Base-by-base conservation (phyloP, 2,888 invertebrate species). In the Stramonita haemastoma region DNA sequence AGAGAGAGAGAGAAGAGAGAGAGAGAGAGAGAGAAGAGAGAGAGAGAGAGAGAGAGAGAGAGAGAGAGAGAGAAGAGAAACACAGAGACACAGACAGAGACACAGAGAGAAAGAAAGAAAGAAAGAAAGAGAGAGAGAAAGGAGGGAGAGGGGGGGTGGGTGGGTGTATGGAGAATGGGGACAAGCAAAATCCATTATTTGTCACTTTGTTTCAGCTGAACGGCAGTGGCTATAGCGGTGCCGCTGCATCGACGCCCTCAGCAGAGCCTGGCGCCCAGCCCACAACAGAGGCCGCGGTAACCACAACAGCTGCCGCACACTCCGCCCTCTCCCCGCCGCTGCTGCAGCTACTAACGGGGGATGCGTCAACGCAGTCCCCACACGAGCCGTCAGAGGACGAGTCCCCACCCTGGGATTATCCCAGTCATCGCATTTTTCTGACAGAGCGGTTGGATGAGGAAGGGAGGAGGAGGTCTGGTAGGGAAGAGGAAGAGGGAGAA, bases 11-110 rank as follows among this genome's bases (percentile, higher is more conserved):
- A 46, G 60, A 60, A 17, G 17, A 17, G 17, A 17, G 17, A 17
- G 17, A 17, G 17, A 17, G 17, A 17, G 17, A 17, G 56, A 57
- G 56, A 29, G 32, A 57, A 86, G 56, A 57, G 86, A 86, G n/a
- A 86, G 86, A 36, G 77, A n/a, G 22, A 19, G 77, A 77, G 46
- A 32, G 22, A 77, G 77, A 46, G 79, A n/a, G 79, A 57, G 88
- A 88, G 56, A 60, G 79, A 84, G 34, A 36, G 46, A 29, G 34
- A 84, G 34, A 29, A 36, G 36, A 36, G 36, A 36, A 34, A 26
- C 13, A 26, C 8, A 26, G 73, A 34, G 87, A 73, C 70, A 36
- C 1, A 17, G 83, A 57, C 57, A 60, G 60, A 57, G 60, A 88
- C 56, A 81, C 6, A 32, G 81, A 83, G 83, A 60, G 83, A 81